These are phyloP conservation scores for Bombyx huttoni DNA, from an alignment of 2,888 invertebrate genomes.

Conservation along the genomic window DNA sequence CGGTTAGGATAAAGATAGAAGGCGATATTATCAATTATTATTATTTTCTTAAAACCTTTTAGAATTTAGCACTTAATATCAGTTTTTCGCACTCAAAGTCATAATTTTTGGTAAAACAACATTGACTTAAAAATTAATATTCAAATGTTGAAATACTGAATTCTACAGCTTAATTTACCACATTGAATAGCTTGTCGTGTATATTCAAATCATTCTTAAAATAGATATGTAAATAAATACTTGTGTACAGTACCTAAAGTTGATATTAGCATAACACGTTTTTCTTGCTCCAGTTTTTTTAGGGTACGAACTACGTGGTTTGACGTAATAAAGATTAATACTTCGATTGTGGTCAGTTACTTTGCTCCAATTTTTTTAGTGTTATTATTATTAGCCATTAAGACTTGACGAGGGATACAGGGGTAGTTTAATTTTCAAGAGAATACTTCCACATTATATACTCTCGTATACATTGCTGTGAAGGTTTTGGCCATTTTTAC, in stretches of 20 bases:
- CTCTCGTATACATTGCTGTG: too few species aligned
- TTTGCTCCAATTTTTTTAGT: constrained; percentile 3
- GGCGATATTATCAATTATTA: too few species aligned
- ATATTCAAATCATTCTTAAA: background rate
- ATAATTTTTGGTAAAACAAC: too few species aligned
- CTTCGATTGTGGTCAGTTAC: constrained; percentile 12
- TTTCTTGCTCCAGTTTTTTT: constrained; percentile 2
- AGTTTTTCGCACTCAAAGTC: too few species aligned
- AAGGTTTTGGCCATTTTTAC: too few species aligned
- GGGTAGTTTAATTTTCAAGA: too few species aligned
- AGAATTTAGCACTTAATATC: too few species aligned
- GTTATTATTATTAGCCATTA: background rate
- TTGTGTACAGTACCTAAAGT: background rate
- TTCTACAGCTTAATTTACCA: background rate
- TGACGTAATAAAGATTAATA: constrained; percentile 32
- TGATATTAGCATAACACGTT: background rate
- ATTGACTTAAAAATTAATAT: too few species aligned
- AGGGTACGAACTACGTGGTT: constrained; percentile 22
- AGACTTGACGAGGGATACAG: background rate
- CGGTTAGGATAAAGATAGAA: too few species aligned
- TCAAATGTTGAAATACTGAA: too few species aligned
- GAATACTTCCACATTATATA: too few species aligned
- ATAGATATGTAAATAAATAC: constrained; percentile 2
- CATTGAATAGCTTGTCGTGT: background rate
- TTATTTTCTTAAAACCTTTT: too few species aligned